Evolutionary conservation across 2,113 vertebrate genomes (phyloP), one percentile per base, ranked within the genome.

Genomic region (Talpa occidentalis): DNA sequence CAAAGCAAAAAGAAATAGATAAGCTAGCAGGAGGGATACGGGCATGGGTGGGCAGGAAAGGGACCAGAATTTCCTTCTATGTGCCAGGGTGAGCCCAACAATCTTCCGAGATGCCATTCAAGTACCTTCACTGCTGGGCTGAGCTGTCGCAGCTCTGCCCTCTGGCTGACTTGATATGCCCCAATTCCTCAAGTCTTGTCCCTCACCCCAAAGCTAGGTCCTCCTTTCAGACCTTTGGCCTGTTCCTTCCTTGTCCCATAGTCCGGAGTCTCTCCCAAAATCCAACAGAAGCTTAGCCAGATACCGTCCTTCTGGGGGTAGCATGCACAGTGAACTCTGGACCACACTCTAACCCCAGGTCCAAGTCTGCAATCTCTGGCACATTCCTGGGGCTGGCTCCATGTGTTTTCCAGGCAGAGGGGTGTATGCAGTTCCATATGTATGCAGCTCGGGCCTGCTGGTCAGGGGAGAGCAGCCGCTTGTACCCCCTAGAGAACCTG

Each of bases 1-100:
- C 9, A 59, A 80, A 91, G 91, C 72, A 81, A 28, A 92, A 88
- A 83, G 76, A 77, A 47, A 73, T 22, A 60, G 74, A 67, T 94
- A 86, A 80, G 56, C 0, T 7, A 95, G 22, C 70, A 77, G 93
- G 85, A 95, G 90, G 69, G 37, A 87, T 10, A 8, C 1, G 14
- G 76, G 52, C 73, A 44, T 16, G 32, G 49, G 59, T 21, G 60
- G 89, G 26, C 69, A 79, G 73, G 73, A 44, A 69, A 69, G 42
- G 87, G 76, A 52, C 32, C 14, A 32, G 78, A 44, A 28, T n/a
- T n/a, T n/a, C n/a, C n/a, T n/a, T n/a, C 81, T 70, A 22, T 7
- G 54, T 80, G 76, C 70, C 49, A 32, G 32, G 40, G 56, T 5
- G 40, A 66, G 77, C 30, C 49, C 59, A 1, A 0, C 0, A 7